Evolutionary conservation across 2,113 vertebrate genomes (phyloP).

Genomic region (Rhinoptilus africanus): DNA sequence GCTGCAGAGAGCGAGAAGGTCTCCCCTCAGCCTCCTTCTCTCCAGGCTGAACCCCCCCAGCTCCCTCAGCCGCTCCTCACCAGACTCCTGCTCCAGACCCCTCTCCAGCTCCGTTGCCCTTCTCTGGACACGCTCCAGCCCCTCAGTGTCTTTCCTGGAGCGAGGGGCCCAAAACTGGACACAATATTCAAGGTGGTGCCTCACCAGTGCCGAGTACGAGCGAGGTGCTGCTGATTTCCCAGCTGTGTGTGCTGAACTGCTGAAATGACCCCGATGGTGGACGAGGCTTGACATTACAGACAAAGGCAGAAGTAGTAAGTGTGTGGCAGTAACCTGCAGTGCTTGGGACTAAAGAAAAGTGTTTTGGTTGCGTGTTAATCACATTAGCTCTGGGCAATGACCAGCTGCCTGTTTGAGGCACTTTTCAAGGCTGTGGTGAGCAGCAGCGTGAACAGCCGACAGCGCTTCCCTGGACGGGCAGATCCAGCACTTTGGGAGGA

Average conservation of each 20-base stretch:
- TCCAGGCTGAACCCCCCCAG: neutral
- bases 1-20: neutral
- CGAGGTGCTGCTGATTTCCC: neutral
- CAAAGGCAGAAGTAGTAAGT: neutral
- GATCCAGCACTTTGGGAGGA: neutral
- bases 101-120: neutral
- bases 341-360: neutral
- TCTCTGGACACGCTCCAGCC: neutral
- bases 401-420: neutral
- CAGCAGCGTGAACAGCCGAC: too few species aligned
- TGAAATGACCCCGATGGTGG: neutral
- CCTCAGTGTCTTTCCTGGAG: rapidly evolving
- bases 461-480: neutral
- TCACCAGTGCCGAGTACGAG: neutral
- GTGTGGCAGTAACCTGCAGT: neutral
- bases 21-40: neutral
- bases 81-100: neutral
- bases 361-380: neutral
- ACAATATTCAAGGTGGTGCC: rapidly evolving
- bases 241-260: neutral
- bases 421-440: neutral
- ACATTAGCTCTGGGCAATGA: neutral
- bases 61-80: neutral
- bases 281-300: neutral
- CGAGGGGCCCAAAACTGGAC: neutral